Evolutionary conservation across 30 jellyfish, hydroid and myxozoan species (phyloP).

Genomic region (Aurelia aurita complex sp. Pacific): DNA sequence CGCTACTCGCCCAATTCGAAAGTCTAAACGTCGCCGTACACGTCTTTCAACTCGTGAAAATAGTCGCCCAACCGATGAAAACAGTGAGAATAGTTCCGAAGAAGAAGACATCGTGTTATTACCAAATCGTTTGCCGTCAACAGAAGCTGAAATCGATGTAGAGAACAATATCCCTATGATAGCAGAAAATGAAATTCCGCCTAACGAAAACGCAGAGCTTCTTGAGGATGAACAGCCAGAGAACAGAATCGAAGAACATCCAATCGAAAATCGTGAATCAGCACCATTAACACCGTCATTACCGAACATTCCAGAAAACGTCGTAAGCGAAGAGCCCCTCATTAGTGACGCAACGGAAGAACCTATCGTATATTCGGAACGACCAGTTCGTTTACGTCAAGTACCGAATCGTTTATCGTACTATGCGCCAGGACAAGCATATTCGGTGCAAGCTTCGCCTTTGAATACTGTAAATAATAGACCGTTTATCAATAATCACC

Average conservation of each 20-base stretch:
- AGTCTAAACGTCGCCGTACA: not conserved
- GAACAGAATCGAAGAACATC: not conserved
- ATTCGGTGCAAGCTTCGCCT: not conserved
- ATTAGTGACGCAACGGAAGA: not conserved
- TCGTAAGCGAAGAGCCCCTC: not conserved
- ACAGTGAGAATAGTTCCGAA: not conserved
- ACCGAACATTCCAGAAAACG: not conserved
- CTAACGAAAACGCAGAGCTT: too few relatives aligned
- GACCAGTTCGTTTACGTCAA: not conserved
- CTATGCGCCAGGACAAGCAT: constrained; percentile 2
- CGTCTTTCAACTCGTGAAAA: not conserved
- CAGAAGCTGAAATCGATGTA: too few relatives aligned
- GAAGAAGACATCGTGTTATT: not conserved
- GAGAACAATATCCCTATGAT: too few relatives aligned
- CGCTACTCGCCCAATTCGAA: not conserved
- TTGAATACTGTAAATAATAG: not conserved
- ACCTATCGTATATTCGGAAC: not conserved
- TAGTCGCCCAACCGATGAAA: not conserved
- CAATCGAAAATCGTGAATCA: not conserved
- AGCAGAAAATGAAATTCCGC: too few relatives aligned
- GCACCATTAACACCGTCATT: too few relatives aligned
- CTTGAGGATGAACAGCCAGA: too few relatives aligned
- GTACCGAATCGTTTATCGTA: not conserved
- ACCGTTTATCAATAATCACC: not conserved
- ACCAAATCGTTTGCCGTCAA: too few relatives aligned